Evolutionary conservation across 1,140 invertebrate genomes (phyloP), one percentile per base, ranked within the genome.

Genomic region (Notospermus geniculatus): DNA sequence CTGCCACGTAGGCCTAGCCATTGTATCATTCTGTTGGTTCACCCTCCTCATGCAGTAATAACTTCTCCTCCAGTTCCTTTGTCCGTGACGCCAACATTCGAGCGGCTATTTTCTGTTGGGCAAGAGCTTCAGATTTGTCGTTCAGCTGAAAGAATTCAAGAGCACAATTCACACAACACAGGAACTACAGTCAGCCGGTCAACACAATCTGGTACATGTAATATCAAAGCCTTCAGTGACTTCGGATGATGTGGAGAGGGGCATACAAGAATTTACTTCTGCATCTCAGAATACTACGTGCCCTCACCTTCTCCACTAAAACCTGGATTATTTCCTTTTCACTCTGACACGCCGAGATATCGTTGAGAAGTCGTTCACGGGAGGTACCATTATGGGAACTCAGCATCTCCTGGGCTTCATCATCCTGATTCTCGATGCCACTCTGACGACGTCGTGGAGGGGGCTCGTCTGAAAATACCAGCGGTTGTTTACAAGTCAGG

Each of bases 71-170:
- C 5, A 71, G 41, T 32, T 73, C 58, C 25, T 70, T 58, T 13
- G 68, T 61, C 52, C 65, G 63, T 30, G 59, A 67, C 30, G 71
- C 66, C 39, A 77, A 60, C 5, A 77, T 67, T 46, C 72, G 68
- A 0, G 71, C 67, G 17, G 73, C 73, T 30, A 77, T 58, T 54
- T 71, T 72, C 58, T 77, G 71, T 53, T 75, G 72, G 15, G 71
- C 72, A 30, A 71, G 65, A 17, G 66, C 67, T 64, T 77, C 73
- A 59, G 65, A 71, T 57, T 71, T 75, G 32, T 74, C 71, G 65
- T 69, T 64, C 17, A 77, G 30, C 75, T 77, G 64, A 23, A 65
- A 68, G 54, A 25, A n/a, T n/a, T n/a, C n/a, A n/a, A n/a, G n/a
- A 43, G 54, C 46, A 58, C 50, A 46, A 22, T 57, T 22, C 59